Conservation (phyloP, 2,888 invertebrate species). For the Stramonita haemastoma region DNA sequence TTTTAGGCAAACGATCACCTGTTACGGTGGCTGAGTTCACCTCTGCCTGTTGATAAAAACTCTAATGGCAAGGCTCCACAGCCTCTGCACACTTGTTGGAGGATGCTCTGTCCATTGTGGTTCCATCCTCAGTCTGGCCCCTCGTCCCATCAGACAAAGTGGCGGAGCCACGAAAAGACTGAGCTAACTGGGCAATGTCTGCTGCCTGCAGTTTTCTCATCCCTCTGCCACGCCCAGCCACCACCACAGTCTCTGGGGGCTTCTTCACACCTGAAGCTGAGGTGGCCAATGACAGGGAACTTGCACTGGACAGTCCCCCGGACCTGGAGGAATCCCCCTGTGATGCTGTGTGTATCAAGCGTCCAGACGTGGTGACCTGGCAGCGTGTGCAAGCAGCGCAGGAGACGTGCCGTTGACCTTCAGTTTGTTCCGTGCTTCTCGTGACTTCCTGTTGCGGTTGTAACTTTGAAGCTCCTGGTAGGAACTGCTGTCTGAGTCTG, state of each 20-base stretch:
- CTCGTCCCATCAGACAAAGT: neutral
- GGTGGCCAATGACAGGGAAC: neutral
- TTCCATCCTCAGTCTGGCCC: too few relatives aligned
- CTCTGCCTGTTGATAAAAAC: neutral
- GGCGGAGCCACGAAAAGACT: neutral
- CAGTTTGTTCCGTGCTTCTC: neutral
- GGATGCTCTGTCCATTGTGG: neutral
- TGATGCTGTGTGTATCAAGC: neutral
- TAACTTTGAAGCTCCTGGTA: neutral
- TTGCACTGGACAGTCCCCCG: neutral
- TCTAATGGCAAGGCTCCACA: neutral
- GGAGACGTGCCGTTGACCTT: neutral
- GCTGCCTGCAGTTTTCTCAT: neutral
- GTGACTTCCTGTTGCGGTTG: neutral
- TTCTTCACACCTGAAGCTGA: neutral
- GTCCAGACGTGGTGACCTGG: neutral
- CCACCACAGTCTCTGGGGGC: too few relatives aligned
- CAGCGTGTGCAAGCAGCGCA: neutral
- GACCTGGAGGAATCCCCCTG: neutral
- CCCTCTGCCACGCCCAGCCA: slow-evolving; percentile 8
- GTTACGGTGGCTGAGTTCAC: neutral
- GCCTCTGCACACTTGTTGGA: neutral
- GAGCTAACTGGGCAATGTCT: neutral
- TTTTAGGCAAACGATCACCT: neutral
- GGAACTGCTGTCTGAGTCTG: slow-evolving; percentile 6